Evolutionary conservation across 2,888 invertebrate genomes (phyloP).

Genomic region (Tachina lurida): DNA sequence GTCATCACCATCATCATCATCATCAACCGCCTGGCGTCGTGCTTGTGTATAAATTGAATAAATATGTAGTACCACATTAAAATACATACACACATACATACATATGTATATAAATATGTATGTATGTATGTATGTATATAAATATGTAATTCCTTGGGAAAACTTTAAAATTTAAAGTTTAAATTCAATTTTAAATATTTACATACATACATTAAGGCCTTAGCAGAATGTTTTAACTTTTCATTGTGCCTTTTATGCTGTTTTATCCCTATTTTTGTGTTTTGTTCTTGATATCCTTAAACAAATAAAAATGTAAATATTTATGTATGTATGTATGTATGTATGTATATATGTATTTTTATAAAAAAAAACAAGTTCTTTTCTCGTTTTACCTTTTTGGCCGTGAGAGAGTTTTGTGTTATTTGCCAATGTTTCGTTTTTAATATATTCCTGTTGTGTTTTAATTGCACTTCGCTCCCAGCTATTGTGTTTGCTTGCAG

Average conservation of each 20-base stretch:
- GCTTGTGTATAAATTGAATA: conserved; percentile 39
- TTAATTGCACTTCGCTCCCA: conserved; percentile 6
- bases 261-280: conserved; percentile 42
- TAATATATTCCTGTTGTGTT: conserved; percentile 16
- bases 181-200: conserved; percentile 37
- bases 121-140: too few species aligned
- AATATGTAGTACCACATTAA: not conserved
- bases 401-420: not conserved
- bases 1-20: not conserved
- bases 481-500: not conserved
- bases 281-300: conserved; percentile 58
- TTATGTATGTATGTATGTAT: too few species aligned
- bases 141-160: too few species aligned
- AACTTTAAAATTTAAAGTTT: conserved; percentile 10
- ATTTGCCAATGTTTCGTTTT: conserved; percentile 11
- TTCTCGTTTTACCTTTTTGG: not conserved
- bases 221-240: not conserved
- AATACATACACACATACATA: too few species aligned
- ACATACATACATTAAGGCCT: conserved; percentile 5
- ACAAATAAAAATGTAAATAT: conserved; percentile 9
- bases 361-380: not conserved
- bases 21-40: not conserved
- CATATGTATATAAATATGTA: too few species aligned
- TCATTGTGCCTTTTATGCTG: not conserved
- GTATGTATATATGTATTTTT: not conserved